These are phyloP conservation scores for Corythoichthys intestinalis DNA, from an alignment of 2,113 vertebrate species.

Conservation along the genomic window DNA sequence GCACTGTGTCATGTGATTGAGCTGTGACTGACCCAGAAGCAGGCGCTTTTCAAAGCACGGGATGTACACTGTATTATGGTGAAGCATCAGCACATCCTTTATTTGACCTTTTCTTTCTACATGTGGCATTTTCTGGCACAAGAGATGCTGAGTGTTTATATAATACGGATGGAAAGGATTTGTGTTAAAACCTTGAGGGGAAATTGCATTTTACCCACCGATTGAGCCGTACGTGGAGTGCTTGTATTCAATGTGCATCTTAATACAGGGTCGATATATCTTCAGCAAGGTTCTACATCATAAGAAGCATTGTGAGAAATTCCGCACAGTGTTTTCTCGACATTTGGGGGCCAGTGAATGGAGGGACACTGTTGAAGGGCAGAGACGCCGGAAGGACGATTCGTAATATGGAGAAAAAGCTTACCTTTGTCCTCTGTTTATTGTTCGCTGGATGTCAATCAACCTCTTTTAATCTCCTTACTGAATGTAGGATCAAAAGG, in stretches of 20 bases:
- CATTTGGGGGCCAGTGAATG: conserved; percentile 12
- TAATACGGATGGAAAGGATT: conserved; percentile 17
- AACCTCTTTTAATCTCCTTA: conserved; percentile 58
- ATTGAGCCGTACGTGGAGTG: neutral
- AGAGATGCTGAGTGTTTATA: conserved; percentile 30
- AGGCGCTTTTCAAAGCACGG: conserved; percentile 16
- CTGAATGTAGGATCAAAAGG: conserved; percentile 51
- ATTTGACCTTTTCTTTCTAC: conserved; percentile 28
- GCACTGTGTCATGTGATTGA: conserved; percentile 16
- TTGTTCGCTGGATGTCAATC: conserved; percentile 43
- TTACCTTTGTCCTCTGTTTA: conserved; percentile 32
- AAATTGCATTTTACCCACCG: conserved; percentile 3
- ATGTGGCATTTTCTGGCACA: conserved; percentile 23
- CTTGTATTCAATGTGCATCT: neutral
- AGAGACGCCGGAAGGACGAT: conserved; percentile 14
- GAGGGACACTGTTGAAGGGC: conserved; percentile 3
- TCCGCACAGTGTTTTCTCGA: neutral
- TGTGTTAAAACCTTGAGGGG: neutral
- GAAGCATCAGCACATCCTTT: conserved; percentile 31
- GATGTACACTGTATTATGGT: conserved; percentile 34
- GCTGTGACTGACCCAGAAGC: conserved; percentile 39
- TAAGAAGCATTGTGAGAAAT: neutral
- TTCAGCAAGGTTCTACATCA: neutral
- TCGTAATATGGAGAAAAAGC: conserved; percentile 22
- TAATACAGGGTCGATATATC: neutral